Percentiles rank a stretch among this genome's conserved stretches.
These are phyloP conservation scores for Zingel zingel DNA, from an alignment of 2,113 vertebrate species.

Conservation along the genomic window DNA sequence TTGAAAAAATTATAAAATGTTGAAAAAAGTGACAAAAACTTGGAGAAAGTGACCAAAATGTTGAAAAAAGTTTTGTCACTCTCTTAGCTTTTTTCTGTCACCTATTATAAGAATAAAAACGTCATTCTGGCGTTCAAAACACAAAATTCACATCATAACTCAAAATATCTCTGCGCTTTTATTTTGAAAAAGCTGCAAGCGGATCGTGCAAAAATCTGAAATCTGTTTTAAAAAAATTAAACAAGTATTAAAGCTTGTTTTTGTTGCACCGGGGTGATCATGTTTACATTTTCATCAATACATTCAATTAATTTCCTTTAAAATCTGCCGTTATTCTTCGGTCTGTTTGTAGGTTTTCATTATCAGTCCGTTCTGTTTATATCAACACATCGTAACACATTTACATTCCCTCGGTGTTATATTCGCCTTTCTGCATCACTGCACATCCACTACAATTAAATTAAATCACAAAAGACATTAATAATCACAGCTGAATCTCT, in stretches of 20 bases:
- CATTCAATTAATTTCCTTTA: neutral
- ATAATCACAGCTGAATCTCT: constrained; percentile 1
- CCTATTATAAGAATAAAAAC: too few species aligned
- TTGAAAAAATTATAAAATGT: too few species aligned
- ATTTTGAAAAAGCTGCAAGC: neutral
- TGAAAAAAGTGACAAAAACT: too few species aligned
- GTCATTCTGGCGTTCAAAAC: neutral
- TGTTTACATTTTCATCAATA: neutral
- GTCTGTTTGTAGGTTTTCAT: neutral
- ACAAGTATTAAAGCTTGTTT: neutral
- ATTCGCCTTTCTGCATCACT: neutral
- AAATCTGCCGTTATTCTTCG: neutral
- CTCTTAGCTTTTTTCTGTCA: too few species aligned
- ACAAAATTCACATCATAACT: neutral
- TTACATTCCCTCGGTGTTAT: neutral
- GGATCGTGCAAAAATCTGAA: neutral
- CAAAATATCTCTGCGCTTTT: neutral
- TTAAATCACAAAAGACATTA: neutral
- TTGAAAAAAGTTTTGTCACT: too few species aligned
- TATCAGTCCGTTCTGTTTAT: neutral
- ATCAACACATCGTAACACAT: neutral
- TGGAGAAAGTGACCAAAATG: too few species aligned
- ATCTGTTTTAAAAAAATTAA: neutral
- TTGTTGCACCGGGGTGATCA: neutral
- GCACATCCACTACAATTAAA: neutral